These are phyloP conservation scores for Clistopyga incitator DNA, from an alignment of 2,888 invertebrate species.

Conservation along the genomic window DNA sequence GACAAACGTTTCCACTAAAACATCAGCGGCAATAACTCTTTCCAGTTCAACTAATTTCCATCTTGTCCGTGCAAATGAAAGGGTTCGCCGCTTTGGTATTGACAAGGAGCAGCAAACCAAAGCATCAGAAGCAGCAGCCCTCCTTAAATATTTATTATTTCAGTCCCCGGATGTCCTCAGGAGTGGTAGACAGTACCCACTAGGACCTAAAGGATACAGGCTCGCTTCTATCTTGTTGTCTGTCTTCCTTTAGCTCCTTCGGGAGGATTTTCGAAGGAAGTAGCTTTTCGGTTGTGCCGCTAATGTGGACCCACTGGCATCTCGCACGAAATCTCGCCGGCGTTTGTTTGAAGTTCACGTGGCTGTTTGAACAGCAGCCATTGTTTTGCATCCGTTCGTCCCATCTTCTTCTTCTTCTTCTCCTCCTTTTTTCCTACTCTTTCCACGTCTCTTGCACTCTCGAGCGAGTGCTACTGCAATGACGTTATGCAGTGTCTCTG, in stretches of 20 bases:
- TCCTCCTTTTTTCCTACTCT: conserved; percentile 18
- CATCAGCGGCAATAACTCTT: conserved; percentile 73
- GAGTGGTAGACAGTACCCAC: background rate
- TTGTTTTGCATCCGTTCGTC: conserved; percentile 72
- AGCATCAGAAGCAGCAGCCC: conserved; percentile 69
- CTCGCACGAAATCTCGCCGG: conserved; percentile 69
- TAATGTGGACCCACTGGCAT: conserved; percentile 61
- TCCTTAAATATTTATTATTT: conserved; percentile 82
- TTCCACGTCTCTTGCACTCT: conserved; percentile 55
- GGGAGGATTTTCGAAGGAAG: conserved; percentile 34
- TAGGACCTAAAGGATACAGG: conserved; percentile 61
- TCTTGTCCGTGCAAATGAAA: conserved; percentile 83
- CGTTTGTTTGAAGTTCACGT: conserved; percentile 76
- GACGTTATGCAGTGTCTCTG: conserved; percentile 46
- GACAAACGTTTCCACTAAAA: conserved; percentile 75
- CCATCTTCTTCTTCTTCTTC: conserved; percentile 20
- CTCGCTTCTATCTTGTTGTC: conserved; percentile 44
- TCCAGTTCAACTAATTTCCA: conserved; percentile 80
- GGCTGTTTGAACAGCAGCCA: conserved; percentile 78
- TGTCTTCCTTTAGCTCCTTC: conserved; percentile 13
- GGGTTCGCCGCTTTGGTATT: conserved; percentile 79
- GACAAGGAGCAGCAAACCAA: conserved; percentile 11
- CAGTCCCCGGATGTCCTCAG: conserved; percentile 73
- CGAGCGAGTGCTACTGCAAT: conserved; percentile 58
- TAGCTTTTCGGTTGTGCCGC: conserved; percentile 55